Conservation (phyloP, 2,797 vertebrate genomes). For the Clarias platycephalus region DNA sequence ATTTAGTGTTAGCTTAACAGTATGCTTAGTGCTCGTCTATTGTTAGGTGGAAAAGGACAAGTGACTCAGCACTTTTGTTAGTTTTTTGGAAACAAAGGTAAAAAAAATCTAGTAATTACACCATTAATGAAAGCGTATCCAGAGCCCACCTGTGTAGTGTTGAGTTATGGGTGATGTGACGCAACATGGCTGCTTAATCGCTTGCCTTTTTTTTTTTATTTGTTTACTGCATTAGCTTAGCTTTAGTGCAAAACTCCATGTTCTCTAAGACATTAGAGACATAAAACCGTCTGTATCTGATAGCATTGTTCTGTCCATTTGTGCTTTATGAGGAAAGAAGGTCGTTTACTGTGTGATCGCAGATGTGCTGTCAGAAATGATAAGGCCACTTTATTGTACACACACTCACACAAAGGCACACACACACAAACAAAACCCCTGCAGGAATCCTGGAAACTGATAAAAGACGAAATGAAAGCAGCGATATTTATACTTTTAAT, state of each 20-base stretch:
- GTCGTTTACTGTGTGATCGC: neutral
- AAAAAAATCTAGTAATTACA: neutral
- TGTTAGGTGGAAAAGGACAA: neutral
- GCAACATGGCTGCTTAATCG: neutral
- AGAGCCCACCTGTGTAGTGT: neutral
- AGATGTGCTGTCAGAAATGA: conserved; percentile 9
- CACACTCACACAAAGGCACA: conserved; percentile 28
- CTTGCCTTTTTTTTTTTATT: neutral
- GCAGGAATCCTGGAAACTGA: conserved; percentile 56
- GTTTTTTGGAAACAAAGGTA: neutral
- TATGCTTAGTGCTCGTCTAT: neutral
- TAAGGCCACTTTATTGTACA: conserved; percentile 22
- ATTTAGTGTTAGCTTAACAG: neutral
- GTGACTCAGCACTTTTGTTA: neutral
- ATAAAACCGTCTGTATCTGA: conserved; percentile 7
- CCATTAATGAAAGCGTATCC: neutral
- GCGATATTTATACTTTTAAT: conserved; percentile 54
- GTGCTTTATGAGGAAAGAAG: neutral
- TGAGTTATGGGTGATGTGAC: neutral
- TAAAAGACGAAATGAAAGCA: conserved; percentile 64
- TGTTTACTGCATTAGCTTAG: neutral
- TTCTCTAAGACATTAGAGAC: neutral
- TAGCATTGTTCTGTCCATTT: conserved; percentile 19
- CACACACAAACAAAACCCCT: neutral
- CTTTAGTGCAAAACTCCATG: neutral